Percentiles rank a stretch among this genome's conserved stretches.
Evolutionary conservation across 1,140 invertebrate species (phyloP).

Genomic region (Nebria ingens): DNA sequence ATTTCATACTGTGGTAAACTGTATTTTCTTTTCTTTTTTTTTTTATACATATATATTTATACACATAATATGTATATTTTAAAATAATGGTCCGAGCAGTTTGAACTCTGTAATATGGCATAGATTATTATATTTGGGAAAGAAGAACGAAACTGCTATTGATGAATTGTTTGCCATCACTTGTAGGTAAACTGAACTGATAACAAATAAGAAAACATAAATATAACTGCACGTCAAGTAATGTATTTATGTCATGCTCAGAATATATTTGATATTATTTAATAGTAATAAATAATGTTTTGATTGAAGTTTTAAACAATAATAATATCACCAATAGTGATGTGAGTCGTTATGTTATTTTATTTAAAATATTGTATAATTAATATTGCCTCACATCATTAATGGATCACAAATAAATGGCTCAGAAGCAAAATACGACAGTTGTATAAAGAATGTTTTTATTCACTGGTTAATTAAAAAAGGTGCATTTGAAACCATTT

Average conservation of each 20-base stretch:
- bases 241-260: background rate
- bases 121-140: background rate
- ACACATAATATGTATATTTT: background rate
- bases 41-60: conserved; percentile 1
- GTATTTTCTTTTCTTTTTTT: conserved; percentile 1
- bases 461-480: too few species aligned
- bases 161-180: background rate
- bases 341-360: too few species aligned
- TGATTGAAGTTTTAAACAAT: too few species aligned
- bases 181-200: background rate
- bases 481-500: too few species aligned
- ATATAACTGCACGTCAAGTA: background rate
- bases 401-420: too few species aligned
- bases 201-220: background rate
- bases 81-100: background rate
- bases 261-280: background rate
- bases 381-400: too few species aligned
- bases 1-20: conserved; percentile 8
- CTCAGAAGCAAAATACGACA: too few species aligned
- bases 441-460: too few species aligned
- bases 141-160: background rate
- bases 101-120: background rate
- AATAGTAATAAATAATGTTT: too few species aligned
- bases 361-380: too few species aligned
- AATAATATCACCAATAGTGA: too few species aligned